These are phyloP conservation scores for Pangasius djambal DNA, from an alignment of 2,797 vertebrate genomes.

Conservation along the genomic window DNA sequence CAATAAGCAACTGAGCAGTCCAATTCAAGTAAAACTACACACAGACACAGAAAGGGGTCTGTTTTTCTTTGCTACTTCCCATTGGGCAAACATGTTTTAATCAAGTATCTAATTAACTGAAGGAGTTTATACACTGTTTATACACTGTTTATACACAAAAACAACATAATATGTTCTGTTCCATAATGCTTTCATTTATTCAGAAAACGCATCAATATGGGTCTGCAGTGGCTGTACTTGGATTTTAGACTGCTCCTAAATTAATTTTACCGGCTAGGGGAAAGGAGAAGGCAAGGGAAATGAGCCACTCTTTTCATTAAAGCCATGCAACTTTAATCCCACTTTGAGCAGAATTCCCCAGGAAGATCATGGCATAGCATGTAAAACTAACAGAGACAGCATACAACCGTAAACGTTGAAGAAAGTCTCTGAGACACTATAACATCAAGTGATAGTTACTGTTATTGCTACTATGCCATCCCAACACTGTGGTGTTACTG, in stretches of 20 bases:
- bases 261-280: slow-evolving; percentile 11
- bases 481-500: not conserved
- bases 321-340: not conserved
- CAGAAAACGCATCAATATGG: slow-evolving; percentile 28
- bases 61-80: slow-evolving; percentile 37
- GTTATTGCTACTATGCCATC: not conserved
- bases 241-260: slow-evolving; percentile 31
- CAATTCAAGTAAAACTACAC: slow-evolving; percentile 3
- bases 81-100: slow-evolving; percentile 41
- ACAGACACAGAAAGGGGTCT: slow-evolving; percentile 13
- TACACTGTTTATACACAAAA: slow-evolving; percentile 19
- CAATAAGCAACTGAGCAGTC: not conserved
- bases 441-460: not conserved
- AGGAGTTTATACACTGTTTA: slow-evolving; percentile 34
- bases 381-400: not conserved
- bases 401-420: not conserved
- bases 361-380: not conserved
- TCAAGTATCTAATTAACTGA: slow-evolving; percentile 46
- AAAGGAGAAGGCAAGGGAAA: not conserved
- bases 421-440: not conserved
- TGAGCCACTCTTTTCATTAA: slow-evolving; percentile 3
- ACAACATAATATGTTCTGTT: slow-evolving; percentile 12
- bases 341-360: not conserved
- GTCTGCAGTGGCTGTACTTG: slow-evolving; percentile 20
- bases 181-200: slow-evolving; percentile 51